Evolutionary conservation across 2,113 vertebrate genomes (phyloP), one percentile per base, ranked within the genome.

Genomic region (Anas platyrhynchos): DNA sequence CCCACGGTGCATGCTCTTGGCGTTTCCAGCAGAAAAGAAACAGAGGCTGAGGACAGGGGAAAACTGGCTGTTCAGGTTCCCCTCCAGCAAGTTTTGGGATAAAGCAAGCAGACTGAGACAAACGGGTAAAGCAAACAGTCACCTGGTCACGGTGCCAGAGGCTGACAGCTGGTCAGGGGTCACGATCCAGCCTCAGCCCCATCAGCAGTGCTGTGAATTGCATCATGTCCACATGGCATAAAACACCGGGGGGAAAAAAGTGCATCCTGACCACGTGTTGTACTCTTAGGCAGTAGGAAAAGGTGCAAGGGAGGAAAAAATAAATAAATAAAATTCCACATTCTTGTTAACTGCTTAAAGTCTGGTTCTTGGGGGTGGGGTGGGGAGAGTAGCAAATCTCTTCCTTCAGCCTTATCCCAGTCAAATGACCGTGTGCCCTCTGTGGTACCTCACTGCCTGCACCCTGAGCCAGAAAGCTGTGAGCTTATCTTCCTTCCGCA

Each of bases 401-500:
- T 31, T 52, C 10, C 41, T 56, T 48, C 41, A 21, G 52, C 11
- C 25, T 22, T 7, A 7, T 6, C 43, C 41, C 36, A 15, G 1
- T 1, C 12, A 50, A 76, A 4, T 6, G 23, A 11, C 10, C 16
- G 15, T 3, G 4, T 31, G 2, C 6, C 17, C 32, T 2, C 14
- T 6, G 41, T 5, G 36, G 7, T 4, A 4, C 11, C 4, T n/a
- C 2, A 17, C 43, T 48, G 43, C 69, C 80, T 58, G 46, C 58
- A 43, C 62, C 46, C 66, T 1, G 6, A 7, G 22, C 2, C 34
- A 4, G 1, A 22, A 1, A 8, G 13, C 4, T 12, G 7, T 3
- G 34, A 5, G 0, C 4, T 0, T 8, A 2, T 3, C 26, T 61
- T 52, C 44, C 52, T 66, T 36, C 1, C 5, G 1, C 1, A 26